These are phyloP conservation scores for Agelas oroides DNA, from an alignment of 37 sponge, comb jelly and placozoan genomes.

Conservation along the genomic window DNA sequence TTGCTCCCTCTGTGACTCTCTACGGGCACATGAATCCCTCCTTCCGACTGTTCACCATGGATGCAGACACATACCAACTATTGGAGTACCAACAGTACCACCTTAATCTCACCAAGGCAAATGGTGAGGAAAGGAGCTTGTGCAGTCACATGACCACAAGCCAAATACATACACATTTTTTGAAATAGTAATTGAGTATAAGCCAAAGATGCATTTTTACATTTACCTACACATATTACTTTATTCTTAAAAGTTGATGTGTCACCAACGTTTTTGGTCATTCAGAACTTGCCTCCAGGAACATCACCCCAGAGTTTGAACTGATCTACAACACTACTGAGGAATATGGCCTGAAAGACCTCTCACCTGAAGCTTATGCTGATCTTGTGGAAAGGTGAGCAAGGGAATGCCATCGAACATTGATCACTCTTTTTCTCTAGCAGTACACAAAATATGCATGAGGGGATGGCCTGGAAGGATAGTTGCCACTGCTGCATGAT, in stretches of 20 bases:
- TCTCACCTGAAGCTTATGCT: conserved; percentile 65
- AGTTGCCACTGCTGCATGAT: no score
- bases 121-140: conserved; percentile 59
- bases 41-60: conserved; percentile 77
- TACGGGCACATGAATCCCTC: conserved; percentile 70
- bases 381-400: conserved; percentile 50
- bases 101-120: conserved; percentile 82
- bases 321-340: conserved; percentile 57
- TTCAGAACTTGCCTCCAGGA: conserved; percentile 29
- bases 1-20: conserved; percentile 80
- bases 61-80: conserved; percentile 42
- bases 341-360: conserved; percentile 66
- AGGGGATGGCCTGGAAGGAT: no score
- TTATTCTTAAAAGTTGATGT: no score
- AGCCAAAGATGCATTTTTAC: no score
- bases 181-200: no score
- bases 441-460: background rate
- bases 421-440: no score
- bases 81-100: conserved; percentile 79
- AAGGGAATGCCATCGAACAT: no score
- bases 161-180: no score
- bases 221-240: no score
- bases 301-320: conserved; percentile 48
- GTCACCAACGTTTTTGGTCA: no score
- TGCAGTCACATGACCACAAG: no score